These are phyloP conservation scores for Mohoua ochrocephala DNA, from an alignment of 2,113 vertebrate species.

Conservation along the genomic window DNA sequence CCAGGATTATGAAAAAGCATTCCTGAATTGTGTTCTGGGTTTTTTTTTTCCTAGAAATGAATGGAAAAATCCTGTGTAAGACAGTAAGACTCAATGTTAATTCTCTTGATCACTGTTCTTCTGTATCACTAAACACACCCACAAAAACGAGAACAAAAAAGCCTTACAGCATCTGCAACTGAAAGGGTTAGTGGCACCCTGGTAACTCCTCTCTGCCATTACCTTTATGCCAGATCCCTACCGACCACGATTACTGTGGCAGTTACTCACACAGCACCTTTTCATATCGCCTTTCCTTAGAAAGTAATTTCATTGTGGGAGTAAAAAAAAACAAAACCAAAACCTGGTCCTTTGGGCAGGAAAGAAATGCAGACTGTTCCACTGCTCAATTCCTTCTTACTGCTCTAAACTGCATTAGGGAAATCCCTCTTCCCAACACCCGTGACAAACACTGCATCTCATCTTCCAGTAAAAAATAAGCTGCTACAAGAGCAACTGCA, in stretches of 20 bases:
- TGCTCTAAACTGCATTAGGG: conserved; percentile 11
- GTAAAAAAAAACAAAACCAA: neutral
- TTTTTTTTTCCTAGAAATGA: neutral
- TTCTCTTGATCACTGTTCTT: neutral
- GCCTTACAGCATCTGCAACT: neutral
- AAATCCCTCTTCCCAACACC: conserved; percentile 59
- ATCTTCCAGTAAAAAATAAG: conserved; percentile 54
- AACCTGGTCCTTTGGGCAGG: neutral
- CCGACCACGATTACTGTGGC: neutral
- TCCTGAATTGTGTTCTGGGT: neutral
- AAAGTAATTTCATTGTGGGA: neutral
- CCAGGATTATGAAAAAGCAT: neutral
- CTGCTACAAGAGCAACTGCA: conserved; percentile 56
- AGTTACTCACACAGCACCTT: conserved; percentile 10
- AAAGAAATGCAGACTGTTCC: neutral
- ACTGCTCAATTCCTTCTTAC: neutral
- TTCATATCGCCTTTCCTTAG: neutral
- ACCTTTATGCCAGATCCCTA: conserved; percentile 7
- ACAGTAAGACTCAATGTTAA: neutral
- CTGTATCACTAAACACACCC: neutral
- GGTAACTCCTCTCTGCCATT: neutral
- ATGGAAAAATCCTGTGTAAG: neutral
- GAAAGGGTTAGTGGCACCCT: neutral
- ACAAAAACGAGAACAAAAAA: neutral
- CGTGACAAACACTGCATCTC: conserved; percentile 25